Percentiles rank a stretch among this genome's conserved stretches.
Conservation (phyloP, 2,888 invertebrate species). For the Hirtodrosophila alboralis region DNA sequence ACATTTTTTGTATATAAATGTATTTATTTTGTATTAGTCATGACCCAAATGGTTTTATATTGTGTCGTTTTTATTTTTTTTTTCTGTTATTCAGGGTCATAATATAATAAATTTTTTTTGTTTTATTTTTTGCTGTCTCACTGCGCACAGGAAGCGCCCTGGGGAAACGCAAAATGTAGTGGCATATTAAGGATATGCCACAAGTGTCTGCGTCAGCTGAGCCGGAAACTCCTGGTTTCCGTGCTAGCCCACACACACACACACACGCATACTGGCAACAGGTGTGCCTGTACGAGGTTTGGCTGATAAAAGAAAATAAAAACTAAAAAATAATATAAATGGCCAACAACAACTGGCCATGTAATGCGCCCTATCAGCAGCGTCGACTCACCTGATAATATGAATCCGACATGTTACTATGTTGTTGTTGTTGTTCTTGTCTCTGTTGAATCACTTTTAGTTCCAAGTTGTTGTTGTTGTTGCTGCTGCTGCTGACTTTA, state of each 20-base stretch:
- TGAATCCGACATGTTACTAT: constrained; percentile 83
- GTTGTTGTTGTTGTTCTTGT: constrained; percentile 35
- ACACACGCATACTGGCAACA: constrained; percentile 37
- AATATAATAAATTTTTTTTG: too few species aligned
- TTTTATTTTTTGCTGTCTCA: constrained; percentile 1
- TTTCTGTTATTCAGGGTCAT: constrained; percentile 4
- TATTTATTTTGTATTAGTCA: too few species aligned
- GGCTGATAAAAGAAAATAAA: constrained; percentile 41
- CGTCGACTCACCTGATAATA: constrained; percentile 83
- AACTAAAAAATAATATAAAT: constrained; percentile 13
- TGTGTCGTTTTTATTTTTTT: background rate
- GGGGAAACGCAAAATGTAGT: constrained; percentile 34
- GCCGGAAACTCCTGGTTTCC: constrained; percentile 56
- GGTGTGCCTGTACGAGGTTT: constrained; percentile 35
- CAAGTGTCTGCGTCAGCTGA: constrained; percentile 63
- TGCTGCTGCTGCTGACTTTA: constrained; percentile 29
- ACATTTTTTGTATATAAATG: too few species aligned
- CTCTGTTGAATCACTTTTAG: constrained; percentile 43
- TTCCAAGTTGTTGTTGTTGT: constrained; percentile 24
- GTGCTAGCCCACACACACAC: constrained; percentile 24
- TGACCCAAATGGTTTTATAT: too few species aligned
- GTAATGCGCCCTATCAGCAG: constrained; percentile 46
- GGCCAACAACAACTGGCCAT: constrained; percentile 35
- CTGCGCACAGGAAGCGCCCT: constrained; percentile 36
- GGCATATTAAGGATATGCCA: constrained; percentile 56